A percentile compares a stretch with the other conserved stretches of the same genome.
These are phyloP conservation scores for Spodoptera frugiperda DNA, from an alignment of 1,140 invertebrate species.

Conservation along the genomic window DNA sequence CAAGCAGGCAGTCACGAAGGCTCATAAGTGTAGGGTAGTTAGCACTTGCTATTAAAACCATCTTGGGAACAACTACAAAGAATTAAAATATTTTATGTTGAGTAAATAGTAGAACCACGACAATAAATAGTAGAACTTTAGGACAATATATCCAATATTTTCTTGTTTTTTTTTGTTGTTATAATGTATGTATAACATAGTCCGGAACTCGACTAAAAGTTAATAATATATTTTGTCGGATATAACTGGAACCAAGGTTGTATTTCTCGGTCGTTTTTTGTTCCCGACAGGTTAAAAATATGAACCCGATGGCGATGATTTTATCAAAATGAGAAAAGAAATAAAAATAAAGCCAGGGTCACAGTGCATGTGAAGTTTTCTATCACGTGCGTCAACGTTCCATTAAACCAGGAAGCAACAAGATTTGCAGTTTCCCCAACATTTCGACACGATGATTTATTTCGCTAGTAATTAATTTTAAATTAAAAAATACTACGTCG, in stretches of 20 bases:
- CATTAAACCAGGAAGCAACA: slow-evolving; percentile 61
- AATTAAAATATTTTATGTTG: too few species aligned
- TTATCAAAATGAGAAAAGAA: slow-evolving; percentile 21
- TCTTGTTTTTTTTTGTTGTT: too few species aligned
- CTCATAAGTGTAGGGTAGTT: too few species aligned
- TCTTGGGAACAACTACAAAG: too few species aligned
- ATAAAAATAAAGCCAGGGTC: slow-evolving; percentile 61
- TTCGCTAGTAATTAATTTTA: slow-evolving; percentile 46
- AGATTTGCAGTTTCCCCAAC: slow-evolving; percentile 46
- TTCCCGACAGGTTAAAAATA: neutral
- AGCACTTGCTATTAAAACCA: too few species aligned
- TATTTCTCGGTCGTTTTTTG: neutral
- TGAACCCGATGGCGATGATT: slow-evolving; percentile 16
- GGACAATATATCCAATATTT: too few species aligned
- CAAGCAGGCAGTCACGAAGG: too few species aligned
- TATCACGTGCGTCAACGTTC: slow-evolving; percentile 64
- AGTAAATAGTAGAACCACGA: too few species aligned
- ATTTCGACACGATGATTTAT: slow-evolving; percentile 26
- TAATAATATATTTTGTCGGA: too few species aligned
- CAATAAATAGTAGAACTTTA: too few species aligned
- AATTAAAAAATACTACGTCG: slow-evolving; percentile 31
- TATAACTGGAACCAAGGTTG: neutral
- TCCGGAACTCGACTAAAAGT: too few species aligned
- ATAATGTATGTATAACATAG: too few species aligned
- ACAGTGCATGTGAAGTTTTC: slow-evolving; percentile 52